Evolutionary conservation across 92 coral and sea anemone genomes (phyloP), one percentile per base, ranked within the genome.

Genomic region (Epizoanthus ramosus): DNA sequence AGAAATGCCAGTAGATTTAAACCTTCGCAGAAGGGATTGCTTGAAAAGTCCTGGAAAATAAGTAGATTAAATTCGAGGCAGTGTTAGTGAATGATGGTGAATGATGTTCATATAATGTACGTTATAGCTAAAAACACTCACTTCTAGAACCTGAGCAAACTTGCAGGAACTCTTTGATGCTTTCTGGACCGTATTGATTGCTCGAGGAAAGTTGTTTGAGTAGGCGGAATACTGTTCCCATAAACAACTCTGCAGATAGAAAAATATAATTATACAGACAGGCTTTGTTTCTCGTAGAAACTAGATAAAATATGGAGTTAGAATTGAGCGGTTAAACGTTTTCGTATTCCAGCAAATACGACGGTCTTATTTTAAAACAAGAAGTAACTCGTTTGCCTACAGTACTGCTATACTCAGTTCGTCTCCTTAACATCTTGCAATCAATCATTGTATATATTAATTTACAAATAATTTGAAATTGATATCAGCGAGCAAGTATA

Each of bases 181-280:
- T 73, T 80, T 85, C 73, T 86, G 84, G 59, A 80, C 85, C 4
- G 89, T 66, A 7, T 84, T 79, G 66, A 89, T 89, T 39, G 92
- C 92, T 89, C 85, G 85, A 17, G 92, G 92, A 17, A 89, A 89
- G 37, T 89, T 89, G 74, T 89, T 89, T n/a, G 87, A 85, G 56
- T 74, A 89, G 0, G 82, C 79, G 6, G 92, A 89, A 24, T 89
- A 89, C 18, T 83, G 81, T 13, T 76, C 84, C 68, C 80, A 43
- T 10, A 88, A 77, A 69, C 85, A 68, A 16, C 75, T 71, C 92
- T 88, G 68, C 2, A 24, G 17, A 75, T 19, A 60, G n/a, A 28
- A 67, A 28, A 0, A 28, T 28, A 45, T 60, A n/a, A n/a, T n/a
- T n/a, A 21, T n/a, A 72, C 18, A 73, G 24, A 63, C n/a, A 13